phyloP scores from a whole-genome alignment of 2,113 vertebrate species.

The Paratilapia polleni region DNA sequence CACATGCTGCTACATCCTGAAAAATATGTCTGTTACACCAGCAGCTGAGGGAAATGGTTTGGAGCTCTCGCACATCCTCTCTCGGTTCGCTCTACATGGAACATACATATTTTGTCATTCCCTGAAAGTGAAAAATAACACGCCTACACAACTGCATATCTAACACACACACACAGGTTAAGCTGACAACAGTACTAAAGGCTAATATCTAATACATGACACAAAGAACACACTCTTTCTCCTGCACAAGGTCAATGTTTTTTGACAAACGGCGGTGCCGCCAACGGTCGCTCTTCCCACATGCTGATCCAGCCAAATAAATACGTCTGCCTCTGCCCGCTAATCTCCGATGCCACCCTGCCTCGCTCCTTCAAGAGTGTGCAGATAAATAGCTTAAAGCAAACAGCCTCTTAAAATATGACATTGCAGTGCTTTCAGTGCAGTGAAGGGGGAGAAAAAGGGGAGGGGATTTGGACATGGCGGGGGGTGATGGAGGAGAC shows the following conservation, averaged over 20 bases:
- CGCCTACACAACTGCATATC: neutral
- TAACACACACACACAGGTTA: neutral
- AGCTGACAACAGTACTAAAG: neutral
- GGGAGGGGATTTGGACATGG: neutral
- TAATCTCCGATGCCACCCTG: constrained; percentile 58
- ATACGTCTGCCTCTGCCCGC: constrained; percentile 39
- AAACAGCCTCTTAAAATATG: constrained; percentile 71
- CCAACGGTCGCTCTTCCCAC: constrained; percentile 14
- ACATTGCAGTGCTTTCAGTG: constrained; percentile 52
- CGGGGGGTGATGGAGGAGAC: neutral
- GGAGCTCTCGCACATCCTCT: constrained; percentile 58
- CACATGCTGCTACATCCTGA: constrained; percentile 74
- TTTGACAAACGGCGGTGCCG: constrained; percentile 7
- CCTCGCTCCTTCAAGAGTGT: constrained; percentile 37
- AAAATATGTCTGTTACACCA: constrained; percentile 59
- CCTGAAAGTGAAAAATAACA: constrained; percentile 30
- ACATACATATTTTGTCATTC: constrained; percentile 21
- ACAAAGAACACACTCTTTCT: constrained; percentile 15
- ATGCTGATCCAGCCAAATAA: constrained; percentile 62
- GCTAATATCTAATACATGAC: neutral
- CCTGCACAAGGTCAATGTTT: constrained; percentile 47
- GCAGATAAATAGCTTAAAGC: constrained; percentile 60
- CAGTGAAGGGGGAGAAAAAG: constrained; percentile 3
- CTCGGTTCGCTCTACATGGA: neutral
- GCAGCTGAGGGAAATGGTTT: constrained; percentile 62